Percentiles rank a stretch among this genome's conserved stretches.
Conservation (phyloP, 2,888 invertebrate genomes). For the Cheilosia scutellata region DNA sequence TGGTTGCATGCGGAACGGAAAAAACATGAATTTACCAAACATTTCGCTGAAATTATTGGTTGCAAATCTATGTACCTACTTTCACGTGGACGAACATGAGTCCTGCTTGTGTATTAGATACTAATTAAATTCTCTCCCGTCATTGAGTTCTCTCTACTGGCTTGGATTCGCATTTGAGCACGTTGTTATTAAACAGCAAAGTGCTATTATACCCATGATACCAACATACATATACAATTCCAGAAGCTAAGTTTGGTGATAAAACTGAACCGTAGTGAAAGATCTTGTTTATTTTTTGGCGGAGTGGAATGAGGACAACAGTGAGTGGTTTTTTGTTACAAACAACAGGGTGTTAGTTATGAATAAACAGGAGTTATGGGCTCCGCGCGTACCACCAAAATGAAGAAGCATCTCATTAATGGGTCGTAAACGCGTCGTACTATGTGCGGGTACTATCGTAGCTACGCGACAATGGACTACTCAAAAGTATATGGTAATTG, state of each 20-base stretch:
- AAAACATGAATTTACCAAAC: slow-evolving; percentile 62
- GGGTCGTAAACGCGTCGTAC: slow-evolving; percentile 48
- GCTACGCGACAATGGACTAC: slow-evolving; percentile 14
- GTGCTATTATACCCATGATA: background rate
- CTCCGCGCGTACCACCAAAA: slow-evolving; percentile 31
- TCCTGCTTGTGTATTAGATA: slow-evolving; percentile 59
- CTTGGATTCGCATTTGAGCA: slow-evolving; percentile 26
- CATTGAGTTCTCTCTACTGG: slow-evolving; percentile 36
- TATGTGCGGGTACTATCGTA: slow-evolving; percentile 14
- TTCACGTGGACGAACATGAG: slow-evolving; percentile 17
- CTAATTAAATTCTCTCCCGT: slow-evolving; percentile 66
- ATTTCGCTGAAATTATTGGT: slow-evolving; percentile 61
- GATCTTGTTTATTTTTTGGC: background rate
- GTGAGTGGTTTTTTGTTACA: background rate
- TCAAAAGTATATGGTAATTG: slow-evolving; percentile 51
- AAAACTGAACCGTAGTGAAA: slow-evolving; percentile 24
- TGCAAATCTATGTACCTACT: slow-evolving; percentile 11
- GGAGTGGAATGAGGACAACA: background rate
- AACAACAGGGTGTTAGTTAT: slow-evolving; percentile 14
- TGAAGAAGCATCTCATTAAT: slow-evolving; percentile 54
- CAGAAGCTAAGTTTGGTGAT: slow-evolving; percentile 26
- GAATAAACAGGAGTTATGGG: slow-evolving; percentile 54
- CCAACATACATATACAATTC: background rate
- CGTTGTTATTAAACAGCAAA: slow-evolving; percentile 6
- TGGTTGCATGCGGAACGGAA: slow-evolving; percentile 56